phyloP scores from a whole-genome alignment of 2,888 invertebrate species.

The Melinaea menophilus region DNA sequence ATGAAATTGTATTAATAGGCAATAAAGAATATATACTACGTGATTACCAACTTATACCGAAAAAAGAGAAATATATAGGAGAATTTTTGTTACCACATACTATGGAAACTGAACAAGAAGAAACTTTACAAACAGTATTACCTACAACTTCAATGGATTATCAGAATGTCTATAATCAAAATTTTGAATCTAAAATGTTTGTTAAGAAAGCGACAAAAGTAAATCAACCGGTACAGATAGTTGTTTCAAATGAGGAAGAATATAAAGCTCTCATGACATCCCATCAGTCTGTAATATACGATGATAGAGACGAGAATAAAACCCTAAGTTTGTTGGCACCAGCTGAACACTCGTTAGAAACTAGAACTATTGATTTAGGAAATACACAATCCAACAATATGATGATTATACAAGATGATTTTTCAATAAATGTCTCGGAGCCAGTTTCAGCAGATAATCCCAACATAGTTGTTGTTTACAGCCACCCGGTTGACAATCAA shows the following conservation, averaged over 20 bases:
- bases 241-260: conserved; percentile 73
- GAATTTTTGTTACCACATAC: conserved; percentile 53
- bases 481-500: conserved; percentile 77
- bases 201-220: conserved; percentile 52
- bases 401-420: conserved; percentile 80
- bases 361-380: conserved; percentile 61
- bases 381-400: conserved; percentile 78
- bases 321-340: conserved; percentile 60
- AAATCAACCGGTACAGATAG: conserved; percentile 68
- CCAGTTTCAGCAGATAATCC: conserved; percentile 72
- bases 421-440: conserved; percentile 75
- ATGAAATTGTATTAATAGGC: conserved; percentile 74
- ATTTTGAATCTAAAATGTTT: conserved; percentile 46
- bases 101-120: conserved; percentile 46
- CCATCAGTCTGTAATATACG: conserved; percentile 68
- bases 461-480: conserved; percentile 81
- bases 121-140: conserved; percentile 39
- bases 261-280: conserved; percentile 68
- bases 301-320: conserved; percentile 58
- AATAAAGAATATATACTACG: conserved; percentile 78
- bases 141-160: conserved; percentile 54
- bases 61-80: conserved; percentile 39
- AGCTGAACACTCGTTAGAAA: conserved; percentile 49
- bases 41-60: conserved; percentile 58
- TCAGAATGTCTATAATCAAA: conserved; percentile 42